Evolutionary conservation across 2,888 invertebrate species (phyloP).

Genomic region (Idaea aversata): DNA sequence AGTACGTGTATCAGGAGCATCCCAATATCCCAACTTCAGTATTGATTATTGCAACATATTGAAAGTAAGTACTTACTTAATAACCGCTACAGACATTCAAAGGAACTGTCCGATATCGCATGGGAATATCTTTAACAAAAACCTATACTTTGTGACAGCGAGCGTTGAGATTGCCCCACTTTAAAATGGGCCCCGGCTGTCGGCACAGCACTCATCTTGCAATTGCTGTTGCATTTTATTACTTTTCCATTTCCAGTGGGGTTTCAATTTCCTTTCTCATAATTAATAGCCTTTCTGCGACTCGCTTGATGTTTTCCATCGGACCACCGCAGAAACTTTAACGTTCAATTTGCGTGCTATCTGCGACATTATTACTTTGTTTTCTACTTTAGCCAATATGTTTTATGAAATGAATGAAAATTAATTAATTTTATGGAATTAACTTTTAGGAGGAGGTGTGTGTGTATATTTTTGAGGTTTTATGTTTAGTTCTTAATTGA

Average conservation of each 20-base stretch:
- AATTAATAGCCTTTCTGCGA: constrained; percentile 76
- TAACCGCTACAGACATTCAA: not conserved
- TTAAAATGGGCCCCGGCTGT: constrained; percentile 35
- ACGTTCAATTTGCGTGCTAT: constrained; percentile 66
- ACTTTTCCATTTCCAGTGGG: constrained; percentile 79
- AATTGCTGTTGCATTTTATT: constrained; percentile 79
- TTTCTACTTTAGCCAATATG: constrained; percentile 11
- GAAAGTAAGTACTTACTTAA: no score
- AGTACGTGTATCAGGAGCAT: no score
- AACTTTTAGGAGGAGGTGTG: not conserved
- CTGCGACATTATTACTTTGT: constrained; percentile 48
- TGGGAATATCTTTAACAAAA: not conserved
- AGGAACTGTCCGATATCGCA: not conserved
- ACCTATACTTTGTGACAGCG: constrained; percentile 12
- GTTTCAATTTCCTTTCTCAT: constrained; percentile 79
- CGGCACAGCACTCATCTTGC: constrained; percentile 63
- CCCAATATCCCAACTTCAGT: no score
- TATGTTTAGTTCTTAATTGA: no score
- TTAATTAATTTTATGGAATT: not conserved
- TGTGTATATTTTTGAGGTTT: not conserved
- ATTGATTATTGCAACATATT: no score
- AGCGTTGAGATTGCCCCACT: constrained; percentile 43
- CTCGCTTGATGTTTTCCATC: constrained; percentile 68
- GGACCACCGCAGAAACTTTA: constrained; percentile 62
- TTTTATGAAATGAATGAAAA: not conserved